Conservation (phyloP, 2,113 vertebrate genomes). For the Odocoileus virginianus region DNA sequence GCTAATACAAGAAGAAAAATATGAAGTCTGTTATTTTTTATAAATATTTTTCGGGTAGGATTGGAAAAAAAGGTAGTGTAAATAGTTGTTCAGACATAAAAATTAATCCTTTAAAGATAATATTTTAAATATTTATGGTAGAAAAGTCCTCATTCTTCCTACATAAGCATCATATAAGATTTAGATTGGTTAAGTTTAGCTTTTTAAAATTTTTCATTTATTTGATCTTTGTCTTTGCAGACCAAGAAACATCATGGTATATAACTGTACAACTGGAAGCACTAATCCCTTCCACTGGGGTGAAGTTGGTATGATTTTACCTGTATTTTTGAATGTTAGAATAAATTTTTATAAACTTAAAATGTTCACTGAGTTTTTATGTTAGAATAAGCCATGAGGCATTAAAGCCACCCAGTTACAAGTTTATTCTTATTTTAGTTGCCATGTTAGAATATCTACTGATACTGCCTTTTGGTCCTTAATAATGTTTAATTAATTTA, state of each 20-base stretch:
- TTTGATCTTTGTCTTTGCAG: slow-evolving; percentile 77
- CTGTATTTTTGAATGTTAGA: slow-evolving; percentile 60
- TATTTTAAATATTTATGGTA: neutral
- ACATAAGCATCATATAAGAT: neutral
- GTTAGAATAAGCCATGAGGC: slow-evolving; percentile 19
- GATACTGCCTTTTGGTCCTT: neutral
- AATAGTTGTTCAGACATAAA: neutral
- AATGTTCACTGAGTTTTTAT: slow-evolving; percentile 28
- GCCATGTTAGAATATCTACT: slow-evolving; percentile 23
- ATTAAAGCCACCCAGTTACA: slow-evolving; percentile 8
- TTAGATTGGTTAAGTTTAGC: neutral
- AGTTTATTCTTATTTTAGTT: slow-evolving; percentile 39
- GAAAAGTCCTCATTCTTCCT: slow-evolving; percentile 16
- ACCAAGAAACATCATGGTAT: slow-evolving; percentile 91
- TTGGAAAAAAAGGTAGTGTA: neutral
- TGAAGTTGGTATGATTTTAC: slow-evolving; percentile 93
- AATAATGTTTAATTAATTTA: neutral
- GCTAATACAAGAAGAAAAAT: slow-evolving; percentile 8
- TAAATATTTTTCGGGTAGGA: neutral
- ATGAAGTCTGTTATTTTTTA: neutral
- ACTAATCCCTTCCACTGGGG: slow-evolving; percentile 99
- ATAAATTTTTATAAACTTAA: slow-evolving; percentile 35
- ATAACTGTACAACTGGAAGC: slow-evolving; percentile 97
- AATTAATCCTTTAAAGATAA: neutral
- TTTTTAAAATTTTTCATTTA: slow-evolving; percentile 48